Evolutionary conservation across 2,113 vertebrate genomes (phyloP).

Genomic region (Myotis yumanensis): DNA sequence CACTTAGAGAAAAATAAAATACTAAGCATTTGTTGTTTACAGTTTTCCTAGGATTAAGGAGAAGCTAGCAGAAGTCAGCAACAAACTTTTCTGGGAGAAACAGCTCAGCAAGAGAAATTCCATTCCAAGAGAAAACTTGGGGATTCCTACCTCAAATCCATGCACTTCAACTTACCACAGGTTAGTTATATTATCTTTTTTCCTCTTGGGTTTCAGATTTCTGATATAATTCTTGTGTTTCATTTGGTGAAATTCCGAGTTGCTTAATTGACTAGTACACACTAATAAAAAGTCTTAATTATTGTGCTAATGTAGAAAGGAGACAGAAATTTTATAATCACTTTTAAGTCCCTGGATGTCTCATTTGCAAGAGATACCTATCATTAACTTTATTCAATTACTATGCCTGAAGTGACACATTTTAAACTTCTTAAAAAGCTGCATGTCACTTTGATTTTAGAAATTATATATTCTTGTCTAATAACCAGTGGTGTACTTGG

Average conservation of each 20-base stretch:
- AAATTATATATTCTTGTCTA: neutral
- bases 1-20: too few relatives aligned
- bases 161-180: too few relatives aligned
- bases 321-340: neutral
- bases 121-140: too few relatives aligned
- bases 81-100: too few relatives aligned
- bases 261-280: too few relatives aligned
- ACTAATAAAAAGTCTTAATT: neutral
- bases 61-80: too few relatives aligned
- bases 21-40: too few relatives aligned
- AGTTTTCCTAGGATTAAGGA: too few relatives aligned
- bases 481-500: neutral
- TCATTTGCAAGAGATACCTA: neutral
- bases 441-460: neutral
- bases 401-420: neutral
- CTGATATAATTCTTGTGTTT: neutral
- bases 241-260: slow-evolving; percentile 11
- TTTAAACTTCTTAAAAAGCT: slow-evolving; percentile 16
- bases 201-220: neutral
- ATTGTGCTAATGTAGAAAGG: neutral
- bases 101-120: too few relatives aligned
- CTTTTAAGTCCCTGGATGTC: neutral
- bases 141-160: too few relatives aligned
- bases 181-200: too few relatives aligned
- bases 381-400: neutral